phyloP scores from a whole-genome alignment of 2,797 vertebrate genomes.

The Podargus strigoides region DNA sequence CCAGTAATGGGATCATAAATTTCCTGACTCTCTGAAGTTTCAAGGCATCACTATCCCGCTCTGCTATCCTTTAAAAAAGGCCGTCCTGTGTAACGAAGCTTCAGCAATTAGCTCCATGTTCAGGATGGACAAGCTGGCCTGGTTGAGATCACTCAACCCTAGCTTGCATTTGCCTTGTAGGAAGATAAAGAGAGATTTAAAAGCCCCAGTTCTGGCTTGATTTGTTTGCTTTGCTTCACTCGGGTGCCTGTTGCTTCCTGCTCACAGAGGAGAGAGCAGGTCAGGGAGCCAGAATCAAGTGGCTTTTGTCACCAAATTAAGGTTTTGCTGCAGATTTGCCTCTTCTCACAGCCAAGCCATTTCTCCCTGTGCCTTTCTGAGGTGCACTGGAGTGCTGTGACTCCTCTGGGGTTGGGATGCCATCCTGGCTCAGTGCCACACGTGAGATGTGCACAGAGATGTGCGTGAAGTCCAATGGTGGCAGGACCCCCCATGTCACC shows the following conservation, averaged over 20 bases:
- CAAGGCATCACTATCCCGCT: background rate
- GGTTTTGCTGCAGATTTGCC: background rate
- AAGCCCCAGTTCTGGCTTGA: background rate
- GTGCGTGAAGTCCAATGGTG: fast-evolving
- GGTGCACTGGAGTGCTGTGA: background rate
- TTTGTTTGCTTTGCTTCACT: background rate
- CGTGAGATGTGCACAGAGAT: background rate
- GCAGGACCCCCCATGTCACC: background rate
- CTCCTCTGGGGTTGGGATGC: fast-evolving
- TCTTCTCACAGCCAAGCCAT: background rate
- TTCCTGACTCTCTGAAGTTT: background rate
- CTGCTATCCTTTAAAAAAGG: background rate
- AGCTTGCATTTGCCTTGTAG: background rate
- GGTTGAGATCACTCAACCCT: background rate
- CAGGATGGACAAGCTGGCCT: background rate
- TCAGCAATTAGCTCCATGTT: background rate
- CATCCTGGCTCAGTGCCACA: fast-evolving
- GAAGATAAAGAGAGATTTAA: background rate
- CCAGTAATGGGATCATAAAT: slow-evolving; percentile 26
- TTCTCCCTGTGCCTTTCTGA: background rate
- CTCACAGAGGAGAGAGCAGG: fast-evolving
- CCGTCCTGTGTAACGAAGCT: background rate
- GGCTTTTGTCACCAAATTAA: background rate
- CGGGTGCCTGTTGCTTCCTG: background rate
- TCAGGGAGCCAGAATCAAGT: background rate